Evolutionary conservation across 1,140 invertebrate species (phyloP).

Genomic region (Drosophila auraria): DNA sequence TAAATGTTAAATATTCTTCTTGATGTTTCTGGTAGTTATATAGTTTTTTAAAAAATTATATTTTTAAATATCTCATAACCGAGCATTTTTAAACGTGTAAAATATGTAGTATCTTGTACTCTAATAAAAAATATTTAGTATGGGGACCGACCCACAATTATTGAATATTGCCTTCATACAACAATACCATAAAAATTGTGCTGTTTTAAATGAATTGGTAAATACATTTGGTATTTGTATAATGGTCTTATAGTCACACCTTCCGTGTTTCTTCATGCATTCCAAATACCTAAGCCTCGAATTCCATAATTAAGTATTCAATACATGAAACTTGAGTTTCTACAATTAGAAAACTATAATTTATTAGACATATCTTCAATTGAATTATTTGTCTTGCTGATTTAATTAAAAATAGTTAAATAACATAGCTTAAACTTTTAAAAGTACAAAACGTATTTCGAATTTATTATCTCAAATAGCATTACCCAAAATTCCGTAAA

Average conservation of each 20-base stretch:
- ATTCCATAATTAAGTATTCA: conserved; percentile 19
- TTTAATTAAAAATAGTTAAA: not conserved
- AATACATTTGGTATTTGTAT: conserved; percentile 29
- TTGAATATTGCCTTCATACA: conserved; percentile 44
- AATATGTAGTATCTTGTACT: conserved; percentile 16
- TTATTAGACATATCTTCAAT: not conserved
- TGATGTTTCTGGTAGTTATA: not conserved
- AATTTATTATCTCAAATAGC: not conserved
- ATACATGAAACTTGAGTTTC: not conserved
- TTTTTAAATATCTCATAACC: not conserved
- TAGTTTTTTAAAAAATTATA: not conserved
- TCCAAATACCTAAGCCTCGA: conserved; percentile 10
- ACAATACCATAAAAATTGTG: conserved; percentile 31
- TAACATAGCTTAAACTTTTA: not conserved
- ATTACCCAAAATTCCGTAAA: not conserved
- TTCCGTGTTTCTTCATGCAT: conserved; percentile 15
- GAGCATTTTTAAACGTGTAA: conserved; percentile 7
- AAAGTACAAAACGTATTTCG: too few species aligned
- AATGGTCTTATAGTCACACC: conserved; percentile 31
- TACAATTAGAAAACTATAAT: conserved; percentile 15
- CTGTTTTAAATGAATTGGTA: conserved; percentile 37
- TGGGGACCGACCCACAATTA: conserved; percentile 26
- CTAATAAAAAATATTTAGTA: conserved; percentile 46
- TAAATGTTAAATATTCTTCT: too few species aligned
- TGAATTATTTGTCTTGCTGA: not conserved